Base-by-base conservation (phyloP, 2,113 vertebrate species). In the Ariopsis seemanni region DNA sequence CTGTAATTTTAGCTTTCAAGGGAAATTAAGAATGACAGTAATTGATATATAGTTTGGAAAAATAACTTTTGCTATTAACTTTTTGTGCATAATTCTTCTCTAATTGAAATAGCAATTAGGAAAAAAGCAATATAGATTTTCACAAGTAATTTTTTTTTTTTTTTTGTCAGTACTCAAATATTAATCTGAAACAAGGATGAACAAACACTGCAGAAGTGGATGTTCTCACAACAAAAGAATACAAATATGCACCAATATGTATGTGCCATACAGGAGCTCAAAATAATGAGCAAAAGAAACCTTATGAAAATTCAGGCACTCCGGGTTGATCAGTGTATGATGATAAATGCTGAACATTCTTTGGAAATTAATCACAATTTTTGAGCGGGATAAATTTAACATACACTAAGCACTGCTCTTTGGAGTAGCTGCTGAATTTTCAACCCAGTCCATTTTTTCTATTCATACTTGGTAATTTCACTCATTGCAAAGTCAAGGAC, bases 21-120 rank as follows among this genome's bases (percentile, higher is more conserved):
- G 71, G 74, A 65, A 86, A 86, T 86, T 86, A 86, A 65, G 17
- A 53, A 79, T 65, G 63, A 78, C 27, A 84, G 30, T 63, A 60
- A 67, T 80, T 71, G 62, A 80, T 48, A n/a, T 8, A 63, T 25
- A 52, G 34, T 77, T 77, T 60, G 57, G 25, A 27, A 71, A 58
- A 22, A 25, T 52, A 84, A 84, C 72, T 75, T 75, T 50, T 75
- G 11, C 15, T 34, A 81, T 42, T 22, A 34, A 34, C 2, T 25
- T 83, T 83, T 27, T 83, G 57, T 48, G 34, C 1, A 0, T 62
- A 22, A 25, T 69, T 25, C 42, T 71, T 22, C 22, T n/a, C 22
- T 52, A 27, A 85, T 2, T 74, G 60, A 58, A 71, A 62, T 25
- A 27, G 25, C 42, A 42, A 42, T 42, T 42, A 42, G 42, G 42